Evolutionary conservation across 2,888 invertebrate species (phyloP), one percentile per base, ranked within the genome.

Genomic region (Hydrotaea cyrtoneurina): DNA sequence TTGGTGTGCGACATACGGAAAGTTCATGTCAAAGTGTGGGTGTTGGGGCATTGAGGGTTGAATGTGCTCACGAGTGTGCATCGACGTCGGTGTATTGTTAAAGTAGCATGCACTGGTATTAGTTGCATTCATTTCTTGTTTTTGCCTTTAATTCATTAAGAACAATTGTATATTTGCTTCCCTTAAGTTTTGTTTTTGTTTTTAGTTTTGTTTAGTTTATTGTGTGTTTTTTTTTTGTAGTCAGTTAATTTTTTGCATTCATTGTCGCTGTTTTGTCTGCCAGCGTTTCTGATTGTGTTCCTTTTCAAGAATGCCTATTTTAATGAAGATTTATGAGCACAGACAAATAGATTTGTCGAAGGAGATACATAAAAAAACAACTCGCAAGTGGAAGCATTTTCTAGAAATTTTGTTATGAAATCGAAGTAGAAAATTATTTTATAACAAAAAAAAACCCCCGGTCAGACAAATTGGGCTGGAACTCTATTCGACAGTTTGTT

Each of bases 221-320:
- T 62, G 53, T 43, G 36, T 17, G 53, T 46, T 11, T 26, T 11
- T 15, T 21, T 19, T 69, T 69, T 69, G 17, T 71, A 74, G 53
- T 64, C 59, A 53, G 26, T 55, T n/a, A 53, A 46, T 55, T 75
- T 55, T 55, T 53, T 53, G 71, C 53, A 75, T 75, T 59, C 75
- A 79, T 79, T 79, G 76, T 50, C 83, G 83, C 79, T 76, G 36
- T 57, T 76, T 11, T 73, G 83, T 83, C 83, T 83, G 76, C n/a
- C 36, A n/a, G 10, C 31, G 57, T 13, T 59, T 59, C 10, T 59
- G 36, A 19, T 46, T 62, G 26, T 59, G 2, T 59, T 59, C 5
- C 26, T 59, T 26, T 7, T 17, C 19, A 66, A 43, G 5, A 69
- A 43, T 11, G 39, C 46, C 13, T 17, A 46, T 23, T 23, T 69